These are phyloP conservation scores for Varanus salvator DNA, from an alignment of 2,113 vertebrate species.

Conservation along the genomic window DNA sequence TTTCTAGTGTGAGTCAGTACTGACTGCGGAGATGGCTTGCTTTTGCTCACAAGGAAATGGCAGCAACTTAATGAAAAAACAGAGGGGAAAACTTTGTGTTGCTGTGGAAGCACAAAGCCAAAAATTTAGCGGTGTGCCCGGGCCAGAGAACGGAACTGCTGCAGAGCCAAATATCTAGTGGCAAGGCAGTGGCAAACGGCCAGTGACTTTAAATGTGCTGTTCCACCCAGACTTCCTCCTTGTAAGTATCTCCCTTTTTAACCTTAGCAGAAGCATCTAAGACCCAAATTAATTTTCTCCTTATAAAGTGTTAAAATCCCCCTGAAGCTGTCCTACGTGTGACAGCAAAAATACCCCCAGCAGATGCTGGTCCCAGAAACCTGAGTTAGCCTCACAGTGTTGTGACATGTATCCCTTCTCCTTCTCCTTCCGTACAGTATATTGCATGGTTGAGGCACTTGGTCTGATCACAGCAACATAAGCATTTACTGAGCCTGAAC, in stretches of 20 bases:
- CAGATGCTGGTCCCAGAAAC: not conserved
- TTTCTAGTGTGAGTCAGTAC: not conserved
- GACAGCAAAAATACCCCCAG: not conserved
- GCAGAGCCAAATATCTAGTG: not conserved
- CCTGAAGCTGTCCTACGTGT: not conserved
- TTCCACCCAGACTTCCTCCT: not conserved
- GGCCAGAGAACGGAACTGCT: not conserved
- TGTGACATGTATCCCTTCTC: not conserved
- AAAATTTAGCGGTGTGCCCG: not conserved
- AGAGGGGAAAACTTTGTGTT: conserved; percentile 7
- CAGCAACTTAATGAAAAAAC: conserved; percentile 40
- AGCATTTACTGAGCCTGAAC: not conserved
- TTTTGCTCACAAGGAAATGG: conserved; percentile 5
- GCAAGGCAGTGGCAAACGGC: not conserved
- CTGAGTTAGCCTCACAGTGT: no score
- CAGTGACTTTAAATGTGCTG: not conserved
- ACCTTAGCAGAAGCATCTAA: not conserved
- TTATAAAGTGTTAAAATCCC: not conserved
- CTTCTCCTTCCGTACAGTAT: not conserved
- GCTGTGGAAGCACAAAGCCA: conserved; percentile 35
- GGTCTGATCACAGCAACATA: not conserved
- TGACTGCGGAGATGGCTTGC: accelerated
- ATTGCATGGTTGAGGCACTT: not conserved
- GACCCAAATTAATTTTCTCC: not conserved
- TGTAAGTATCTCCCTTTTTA: not conserved